Evolutionary conservation across 2,113 vertebrate genomes (phyloP).

Genomic region (Crotalus horridus): DNA sequence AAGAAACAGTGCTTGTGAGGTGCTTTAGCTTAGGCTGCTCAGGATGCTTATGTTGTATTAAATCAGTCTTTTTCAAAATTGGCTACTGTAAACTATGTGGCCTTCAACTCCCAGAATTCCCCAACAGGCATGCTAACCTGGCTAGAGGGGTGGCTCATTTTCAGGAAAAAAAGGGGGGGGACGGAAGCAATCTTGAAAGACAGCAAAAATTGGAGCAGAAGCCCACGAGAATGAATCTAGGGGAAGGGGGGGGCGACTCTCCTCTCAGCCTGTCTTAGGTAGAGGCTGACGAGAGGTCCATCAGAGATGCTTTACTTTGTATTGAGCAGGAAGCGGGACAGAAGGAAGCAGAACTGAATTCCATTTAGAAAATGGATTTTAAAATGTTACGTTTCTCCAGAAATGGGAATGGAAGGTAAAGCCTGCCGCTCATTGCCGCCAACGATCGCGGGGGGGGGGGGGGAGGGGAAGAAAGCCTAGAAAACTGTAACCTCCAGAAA

Average conservation of each 20-base stretch:
- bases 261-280: neutral
- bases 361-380: neutral
- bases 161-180: neutral
- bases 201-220: neutral
- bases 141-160: neutral
- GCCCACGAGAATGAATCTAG: neutral
- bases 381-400: neutral
- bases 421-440: neutral
- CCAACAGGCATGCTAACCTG: neutral
- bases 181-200: neutral
- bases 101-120: neutral
- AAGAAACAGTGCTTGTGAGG: neutral
- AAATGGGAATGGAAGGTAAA: neutral
- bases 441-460: neutral
- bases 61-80: neutral
- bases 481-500: neutral
- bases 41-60: neutral
- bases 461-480: too few relatives aligned
- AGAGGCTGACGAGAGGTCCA: neutral
- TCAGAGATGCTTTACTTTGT: neutral
- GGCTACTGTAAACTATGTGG: neutral
- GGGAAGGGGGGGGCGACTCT: neutral
- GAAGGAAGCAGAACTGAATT: neutral
- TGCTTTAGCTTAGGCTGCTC: neutral
- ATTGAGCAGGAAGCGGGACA: neutral